Evolutionary conservation across 2,797 vertebrate genomes (phyloP).

Genomic region (Oophaga sylvatica): DNA sequence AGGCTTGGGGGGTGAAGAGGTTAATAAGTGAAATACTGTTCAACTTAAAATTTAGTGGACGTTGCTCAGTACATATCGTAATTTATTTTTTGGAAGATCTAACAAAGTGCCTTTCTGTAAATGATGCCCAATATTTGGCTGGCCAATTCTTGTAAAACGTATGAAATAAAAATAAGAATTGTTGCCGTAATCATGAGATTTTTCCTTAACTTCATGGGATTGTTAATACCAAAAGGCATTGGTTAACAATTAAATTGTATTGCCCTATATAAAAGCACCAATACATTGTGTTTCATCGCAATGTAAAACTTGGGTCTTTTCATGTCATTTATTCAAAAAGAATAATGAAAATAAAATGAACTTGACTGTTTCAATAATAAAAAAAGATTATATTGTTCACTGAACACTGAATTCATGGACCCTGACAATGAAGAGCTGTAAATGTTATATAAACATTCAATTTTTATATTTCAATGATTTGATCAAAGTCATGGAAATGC

Average conservation of each 20-base stretch:
- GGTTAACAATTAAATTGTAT: slow-evolving; percentile 5
- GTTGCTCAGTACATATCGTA: neutral
- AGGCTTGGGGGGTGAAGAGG: too few species aligned
- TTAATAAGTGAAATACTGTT: neutral
- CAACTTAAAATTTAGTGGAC: neutral
- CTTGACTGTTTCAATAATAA: slow-evolving; percentile 20
- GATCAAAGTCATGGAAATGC: slow-evolving; percentile 12
- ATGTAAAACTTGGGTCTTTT: neutral
- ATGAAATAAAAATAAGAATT: neutral
- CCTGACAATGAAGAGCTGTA: neutral
- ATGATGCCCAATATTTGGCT: neutral
- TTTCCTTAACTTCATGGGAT: neutral
- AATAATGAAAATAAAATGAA: slow-evolving; percentile 21
- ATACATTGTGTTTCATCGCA: neutral
- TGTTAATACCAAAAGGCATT: neutral
- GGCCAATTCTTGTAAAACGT: neutral
- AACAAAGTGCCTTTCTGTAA: neutral
- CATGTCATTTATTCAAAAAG: slow-evolving; percentile 13
- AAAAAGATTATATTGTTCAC: slow-evolving; percentile 30
- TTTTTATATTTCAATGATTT: slow-evolving; percentile 28
- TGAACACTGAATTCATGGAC: slow-evolving; percentile 23
- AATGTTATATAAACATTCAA: slow-evolving; percentile 35
- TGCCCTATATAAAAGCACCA: neutral
- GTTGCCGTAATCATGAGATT: neutral
- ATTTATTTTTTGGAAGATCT: neutral